A percentile compares a stretch with the other conserved stretches of the same genome.
These are phyloP conservation scores for Calyptommatus sinebrachiatus DNA, from an alignment of 2,113 vertebrate genomes.

Conservation along the genomic window DNA sequence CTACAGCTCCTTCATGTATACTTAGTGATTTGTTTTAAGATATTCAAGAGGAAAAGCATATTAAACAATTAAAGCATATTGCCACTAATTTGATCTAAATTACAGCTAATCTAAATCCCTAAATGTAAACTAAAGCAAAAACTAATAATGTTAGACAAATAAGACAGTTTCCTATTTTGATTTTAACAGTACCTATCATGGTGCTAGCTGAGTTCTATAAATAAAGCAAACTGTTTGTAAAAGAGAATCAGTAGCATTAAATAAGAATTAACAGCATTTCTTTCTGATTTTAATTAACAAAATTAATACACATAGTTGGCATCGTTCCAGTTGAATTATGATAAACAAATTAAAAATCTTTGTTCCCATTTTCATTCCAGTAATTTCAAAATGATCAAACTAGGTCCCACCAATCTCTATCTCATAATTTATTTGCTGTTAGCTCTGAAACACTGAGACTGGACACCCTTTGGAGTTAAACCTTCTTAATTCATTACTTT, in stretches of 20 bases:
- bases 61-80: neutral
- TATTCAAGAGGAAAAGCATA: neutral
- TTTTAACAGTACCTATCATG: constrained; percentile 1
- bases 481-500: neutral
- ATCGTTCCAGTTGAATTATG: constrained; percentile 1
- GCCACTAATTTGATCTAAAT: constrained; percentile 1
- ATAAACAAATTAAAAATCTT: neutral
- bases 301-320: neutral
- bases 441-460: neutral
- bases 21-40: neutral
- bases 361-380: constrained; percentile 13
- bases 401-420: neutral
- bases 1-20: neutral
- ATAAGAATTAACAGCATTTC: neutral
- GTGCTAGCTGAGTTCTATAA: neutral
- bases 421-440: neutral
- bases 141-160: neutral
- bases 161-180: neutral
- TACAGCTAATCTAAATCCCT: constrained; percentile 18
- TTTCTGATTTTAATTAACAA: neutral
- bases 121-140: neutral
- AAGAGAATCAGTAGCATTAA: constrained; percentile 19
- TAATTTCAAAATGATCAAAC: neutral
- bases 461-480: too few relatives aligned
- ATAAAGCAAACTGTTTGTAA: neutral